phyloP scores from a whole-genome alignment of 2,113 vertebrate species.

The Cacatua alba region DNA sequence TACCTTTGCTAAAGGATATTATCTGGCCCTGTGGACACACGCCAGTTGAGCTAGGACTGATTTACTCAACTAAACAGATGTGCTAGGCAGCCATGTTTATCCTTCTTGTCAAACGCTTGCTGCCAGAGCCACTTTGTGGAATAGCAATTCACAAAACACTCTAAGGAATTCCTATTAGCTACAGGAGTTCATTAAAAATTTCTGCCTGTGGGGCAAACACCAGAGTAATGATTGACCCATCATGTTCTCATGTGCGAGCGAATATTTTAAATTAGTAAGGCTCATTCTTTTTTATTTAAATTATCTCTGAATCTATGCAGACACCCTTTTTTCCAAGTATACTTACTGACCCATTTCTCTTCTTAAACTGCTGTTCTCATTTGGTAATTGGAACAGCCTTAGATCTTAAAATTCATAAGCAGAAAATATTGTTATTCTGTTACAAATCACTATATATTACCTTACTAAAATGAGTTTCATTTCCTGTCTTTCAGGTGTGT shows the following conservation, averaged over 20 bases:
- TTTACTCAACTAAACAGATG: constrained; percentile 56
- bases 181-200: constrained; percentile 65
- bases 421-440: not conserved
- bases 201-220: constrained; percentile 48
- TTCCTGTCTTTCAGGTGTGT: not conserved
- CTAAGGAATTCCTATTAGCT: constrained; percentile 63
- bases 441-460: not conserved
- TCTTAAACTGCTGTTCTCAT: not conserved
- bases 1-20: constrained; percentile 38
- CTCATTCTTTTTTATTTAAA: constrained; percentile 22
- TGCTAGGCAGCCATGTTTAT: constrained; percentile 64
- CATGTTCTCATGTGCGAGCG: constrained; percentile 32
- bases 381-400: not conserved
- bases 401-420: not conserved
- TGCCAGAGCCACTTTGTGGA: constrained; percentile 61
- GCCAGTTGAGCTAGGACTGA: constrained; percentile 53
- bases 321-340: not conserved
- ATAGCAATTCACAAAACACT: constrained; percentile 59
- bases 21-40: constrained; percentile 38
- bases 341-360: not conserved
- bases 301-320: not conserved
- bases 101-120: constrained; percentile 54
- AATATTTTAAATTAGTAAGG: constrained; percentile 45
- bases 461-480: not conserved
- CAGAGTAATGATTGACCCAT: constrained; percentile 60